Evolutionary conservation across 2,797 vertebrate species (phyloP).

Genomic region (Poecilia picta): DNA sequence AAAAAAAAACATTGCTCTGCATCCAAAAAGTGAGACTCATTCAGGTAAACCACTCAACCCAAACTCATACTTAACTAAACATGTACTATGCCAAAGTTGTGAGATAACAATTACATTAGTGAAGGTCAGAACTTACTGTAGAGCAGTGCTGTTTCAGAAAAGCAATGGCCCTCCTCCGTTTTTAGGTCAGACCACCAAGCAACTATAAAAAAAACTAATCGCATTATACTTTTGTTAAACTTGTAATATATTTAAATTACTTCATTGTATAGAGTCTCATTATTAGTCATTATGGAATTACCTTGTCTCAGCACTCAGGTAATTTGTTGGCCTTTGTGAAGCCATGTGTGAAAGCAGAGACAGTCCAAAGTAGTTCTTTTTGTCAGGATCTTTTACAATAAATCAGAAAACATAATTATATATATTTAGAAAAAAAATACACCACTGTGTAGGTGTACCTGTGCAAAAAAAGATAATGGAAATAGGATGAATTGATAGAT

Average conservation of each 20-base stretch:
- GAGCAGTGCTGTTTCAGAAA: slow-evolving; percentile 8
- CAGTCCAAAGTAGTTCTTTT: neutral
- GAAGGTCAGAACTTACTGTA: neutral
- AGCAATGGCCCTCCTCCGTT: neutral
- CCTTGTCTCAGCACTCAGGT: slow-evolving; percentile 25
- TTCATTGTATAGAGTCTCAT: slow-evolving; percentile 33
- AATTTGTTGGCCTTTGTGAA: slow-evolving; percentile 41
- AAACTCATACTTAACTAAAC: neutral
- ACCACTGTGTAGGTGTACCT: slow-evolving; percentile 38
- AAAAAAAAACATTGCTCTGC: neutral
- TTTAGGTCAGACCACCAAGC: slow-evolving; percentile 3
- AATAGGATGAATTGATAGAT: slow-evolving; percentile 47
- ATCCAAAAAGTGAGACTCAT: neutral
- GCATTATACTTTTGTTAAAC: slow-evolving; percentile 25
- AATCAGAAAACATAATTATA: slow-evolving; percentile 25
- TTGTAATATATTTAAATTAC: slow-evolving; percentile 30
- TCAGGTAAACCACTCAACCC: neutral
- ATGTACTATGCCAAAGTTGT: neutral
- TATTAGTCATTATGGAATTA: slow-evolving; percentile 46
- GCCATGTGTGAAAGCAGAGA: slow-evolving; percentile 8
- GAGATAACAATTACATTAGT: neutral
- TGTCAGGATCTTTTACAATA: slow-evolving; percentile 44
- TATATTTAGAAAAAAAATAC: slow-evolving; percentile 14
- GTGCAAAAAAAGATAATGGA: slow-evolving; percentile 35
- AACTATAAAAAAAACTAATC: neutral